phyloP scores from a whole-genome alignment of 2,888 invertebrate genomes.

The Callyntrura guangdongensis region DNA sequence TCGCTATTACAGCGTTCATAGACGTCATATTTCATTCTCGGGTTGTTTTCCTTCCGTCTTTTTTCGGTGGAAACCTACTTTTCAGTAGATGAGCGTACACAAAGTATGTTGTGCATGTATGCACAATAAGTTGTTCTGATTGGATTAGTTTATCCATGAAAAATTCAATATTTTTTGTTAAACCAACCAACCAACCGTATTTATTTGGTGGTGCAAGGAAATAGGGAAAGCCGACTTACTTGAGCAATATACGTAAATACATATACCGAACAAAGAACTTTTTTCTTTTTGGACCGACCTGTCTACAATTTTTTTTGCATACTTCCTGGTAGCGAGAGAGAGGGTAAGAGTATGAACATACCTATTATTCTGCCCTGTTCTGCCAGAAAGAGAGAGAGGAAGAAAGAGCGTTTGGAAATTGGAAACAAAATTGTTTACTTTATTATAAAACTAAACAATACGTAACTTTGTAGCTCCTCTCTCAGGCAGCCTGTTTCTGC shows the following conservation, averaged over 20 bases:
- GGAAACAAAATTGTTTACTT: constrained; percentile 38
- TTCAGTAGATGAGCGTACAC: background rate
- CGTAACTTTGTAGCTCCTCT: background rate
- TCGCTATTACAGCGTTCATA: background rate
- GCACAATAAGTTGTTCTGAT: background rate
- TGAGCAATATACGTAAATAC: background rate
- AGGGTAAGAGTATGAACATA: background rate
- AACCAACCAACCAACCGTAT: background rate
- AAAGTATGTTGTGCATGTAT: background rate
- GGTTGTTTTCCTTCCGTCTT: background rate
- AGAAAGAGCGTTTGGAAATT: background rate
- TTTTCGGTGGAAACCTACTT: constrained; percentile 5
- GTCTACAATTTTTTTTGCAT: constrained; percentile 14
- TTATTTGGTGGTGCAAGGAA: background rate
- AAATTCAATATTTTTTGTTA: constrained; percentile 33
- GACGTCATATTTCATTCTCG: background rate
- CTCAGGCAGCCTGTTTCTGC: background rate
- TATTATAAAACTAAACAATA: constrained; percentile 33
- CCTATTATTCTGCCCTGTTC: background rate
- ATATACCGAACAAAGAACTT: constrained; percentile 10
- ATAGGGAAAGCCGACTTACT: constrained; percentile 21
- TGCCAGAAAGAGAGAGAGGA: background rate
- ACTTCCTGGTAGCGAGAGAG: constrained; percentile 31
- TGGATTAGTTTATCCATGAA: constrained; percentile 14
- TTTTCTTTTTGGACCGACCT: constrained; percentile 2